Conservation (phyloP, 2,888 invertebrate species). For the Ethmia dodecea region DNA sequence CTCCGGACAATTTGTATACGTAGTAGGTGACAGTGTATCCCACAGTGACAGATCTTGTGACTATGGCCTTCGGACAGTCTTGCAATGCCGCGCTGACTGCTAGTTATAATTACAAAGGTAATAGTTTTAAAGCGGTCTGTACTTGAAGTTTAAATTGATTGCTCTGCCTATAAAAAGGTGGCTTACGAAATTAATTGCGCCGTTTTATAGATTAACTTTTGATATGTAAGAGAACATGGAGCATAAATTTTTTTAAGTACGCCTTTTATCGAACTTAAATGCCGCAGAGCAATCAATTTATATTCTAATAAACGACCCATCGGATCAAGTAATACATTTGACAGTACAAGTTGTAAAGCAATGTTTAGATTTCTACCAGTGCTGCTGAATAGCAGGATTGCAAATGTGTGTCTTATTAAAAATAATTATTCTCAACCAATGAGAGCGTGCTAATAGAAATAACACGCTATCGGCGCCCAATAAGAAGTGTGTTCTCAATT, state of each 20-base stretch:
- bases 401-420: conserved; percentile 22
- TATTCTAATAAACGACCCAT: no score
- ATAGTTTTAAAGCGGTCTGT: conserved; percentile 20
- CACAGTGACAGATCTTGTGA: conserved; percentile 21
- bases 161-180: no score
- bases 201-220: no score
- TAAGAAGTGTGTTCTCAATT: neutral
- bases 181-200: no score
- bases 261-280: no score
- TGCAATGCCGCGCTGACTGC: conserved; percentile 44
- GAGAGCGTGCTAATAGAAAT: neutral
- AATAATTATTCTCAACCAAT: neutral
- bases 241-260: no score
- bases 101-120: conserved; percentile 32
- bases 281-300: no score
- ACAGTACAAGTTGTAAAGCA: conserved; percentile 1
- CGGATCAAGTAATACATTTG: no score
- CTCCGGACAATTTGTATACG: conserved; percentile 21
- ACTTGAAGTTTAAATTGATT: no score
- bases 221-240: no score
- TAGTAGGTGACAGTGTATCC: conserved; percentile 17
- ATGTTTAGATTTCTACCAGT: conserved; percentile 14
- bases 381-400: conserved; percentile 35
- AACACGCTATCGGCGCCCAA: conserved; percentile 4
- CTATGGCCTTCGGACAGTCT: conserved; percentile 22